Base-by-base conservation (phyloP, 2,888 invertebrate species). In the Charanyca ferruginea region DNA sequence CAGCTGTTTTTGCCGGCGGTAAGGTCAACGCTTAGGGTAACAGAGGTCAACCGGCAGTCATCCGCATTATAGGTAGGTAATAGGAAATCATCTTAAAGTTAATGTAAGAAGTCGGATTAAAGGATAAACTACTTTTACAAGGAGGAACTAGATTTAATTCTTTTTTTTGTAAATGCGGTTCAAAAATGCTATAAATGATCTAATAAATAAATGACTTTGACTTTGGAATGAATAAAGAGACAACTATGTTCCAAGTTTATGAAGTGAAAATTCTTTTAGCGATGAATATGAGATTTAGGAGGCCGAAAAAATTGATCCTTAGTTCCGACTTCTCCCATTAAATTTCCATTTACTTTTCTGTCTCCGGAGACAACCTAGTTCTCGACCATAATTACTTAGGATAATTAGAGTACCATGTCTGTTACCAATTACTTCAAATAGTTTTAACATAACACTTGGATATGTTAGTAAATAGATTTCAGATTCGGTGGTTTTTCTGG, bases 1-100 rank as follows among this genome's bases (percentile, higher is more conserved):
- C 61, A 72, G 72, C 72, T 66, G 54, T 41, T 57, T 74, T 66
- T n/a, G 44, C 66, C 58, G 61, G 38, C 72, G 54, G 47, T 38
- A 55, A 66, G 66, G 73, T 75, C 58, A 72, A n/a, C 38, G 51
- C 6, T 25, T 20, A 18, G 16, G 47, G 47, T 59, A 55, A 55
- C 32, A 59, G 66, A 77, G 66, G 61, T 77, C 77, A 72, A 28
- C 28, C 25, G 58, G 57, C 49, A 54, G 65, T 18, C 25, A 49
- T 51, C 16, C 47, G 38, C 22, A 52, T 20, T 18, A 41, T 11
- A 23, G 38, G 38, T 38, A 38, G 32, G 32, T 32, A 32, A n/a
- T 22, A 38, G 9, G 35, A 53, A 22, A 13, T 8, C 42, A 20
- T 62, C 1, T 48, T 71, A 1, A n/a, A 47, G 8, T 25, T 52